A percentile compares a stretch with the other conserved stretches of the same genome.
Evolutionary conservation across 2,113 vertebrate genomes (phyloP).

Genomic region (Pseudolaguvia tuberculata): DNA sequence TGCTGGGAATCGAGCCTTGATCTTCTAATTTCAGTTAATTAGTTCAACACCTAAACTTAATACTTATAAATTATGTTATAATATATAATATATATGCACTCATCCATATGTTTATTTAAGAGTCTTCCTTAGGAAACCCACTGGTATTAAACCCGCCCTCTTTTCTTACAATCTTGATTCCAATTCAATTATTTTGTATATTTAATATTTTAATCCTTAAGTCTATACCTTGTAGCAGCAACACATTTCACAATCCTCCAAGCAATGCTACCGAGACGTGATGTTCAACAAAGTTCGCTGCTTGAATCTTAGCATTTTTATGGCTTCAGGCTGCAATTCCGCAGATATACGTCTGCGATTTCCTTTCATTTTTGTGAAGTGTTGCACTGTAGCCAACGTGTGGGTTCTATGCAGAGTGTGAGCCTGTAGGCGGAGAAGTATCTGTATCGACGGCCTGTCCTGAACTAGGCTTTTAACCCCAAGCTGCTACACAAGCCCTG

Average conservation of each 20-base stretch:
- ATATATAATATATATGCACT: no score
- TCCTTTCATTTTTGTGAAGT: constrained; percentile 11
- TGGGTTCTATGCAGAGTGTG: neutral
- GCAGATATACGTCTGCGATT: constrained; percentile 17
- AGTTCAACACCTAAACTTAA: no score
- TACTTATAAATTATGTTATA: no score
- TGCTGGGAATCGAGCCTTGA: no score
- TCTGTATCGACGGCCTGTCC: constrained; percentile 1
- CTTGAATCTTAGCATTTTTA: neutral
- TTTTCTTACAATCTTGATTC: neutral
- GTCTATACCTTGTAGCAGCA: neutral
- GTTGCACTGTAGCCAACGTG: constrained; percentile 5
- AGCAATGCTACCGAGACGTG: neutral
- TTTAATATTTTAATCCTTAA: no score
- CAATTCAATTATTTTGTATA: neutral
- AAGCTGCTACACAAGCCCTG: neutral
- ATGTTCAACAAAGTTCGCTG: neutral
- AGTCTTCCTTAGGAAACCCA: no score
- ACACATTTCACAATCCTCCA: neutral
- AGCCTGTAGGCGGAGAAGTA: constrained; percentile 8
- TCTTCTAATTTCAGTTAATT: no score
- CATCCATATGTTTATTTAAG: no score
- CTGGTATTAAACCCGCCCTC: neutral
- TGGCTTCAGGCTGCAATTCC: neutral
- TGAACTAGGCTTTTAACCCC: constrained; percentile 10